phyloP scores from a whole-genome alignment of 2,888 invertebrate genomes.

The Xestobium rufovillosum region DNA sequence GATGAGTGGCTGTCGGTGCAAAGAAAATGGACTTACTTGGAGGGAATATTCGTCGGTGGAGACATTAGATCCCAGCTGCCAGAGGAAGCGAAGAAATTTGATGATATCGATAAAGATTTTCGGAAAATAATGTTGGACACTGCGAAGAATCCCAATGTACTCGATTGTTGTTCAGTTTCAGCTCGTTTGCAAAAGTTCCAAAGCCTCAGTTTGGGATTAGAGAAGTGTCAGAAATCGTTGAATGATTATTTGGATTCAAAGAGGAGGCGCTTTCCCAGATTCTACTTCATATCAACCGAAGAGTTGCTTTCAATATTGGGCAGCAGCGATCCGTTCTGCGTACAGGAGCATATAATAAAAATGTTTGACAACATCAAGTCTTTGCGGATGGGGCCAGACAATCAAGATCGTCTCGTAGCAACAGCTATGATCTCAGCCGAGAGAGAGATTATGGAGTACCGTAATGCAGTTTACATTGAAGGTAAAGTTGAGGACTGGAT shows the following conservation, averaged over 20 bases:
- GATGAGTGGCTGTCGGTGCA: constrained; percentile 84
- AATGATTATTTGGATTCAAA: constrained; percentile 86
- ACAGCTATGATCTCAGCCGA: constrained; percentile 83
- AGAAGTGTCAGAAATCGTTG: constrained; percentile 85
- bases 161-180: constrained; percentile 66
- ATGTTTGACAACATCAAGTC: constrained; percentile 89
- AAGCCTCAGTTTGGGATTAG: constrained; percentile 64
- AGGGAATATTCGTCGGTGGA: constrained; percentile 85
- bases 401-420: constrained; percentile 58
- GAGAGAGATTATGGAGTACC: constrained; percentile 81
- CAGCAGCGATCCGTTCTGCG: constrained; percentile 72
- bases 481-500: constrained; percentile 91
- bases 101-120: constrained; percentile 76
- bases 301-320: constrained; percentile 85
- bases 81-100: constrained; percentile 85
- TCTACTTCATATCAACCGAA: constrained; percentile 91
- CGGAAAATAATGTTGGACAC: constrained; percentile 80
- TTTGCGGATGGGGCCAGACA: constrained; percentile 60
- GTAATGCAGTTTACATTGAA: constrained; percentile 59
- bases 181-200: constrained; percentile 73
- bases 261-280: constrained; percentile 79
- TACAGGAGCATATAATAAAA: constrained; percentile 92
- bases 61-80: constrained; percentile 82
- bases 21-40: constrained; percentile 85
- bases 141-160: constrained; percentile 69